These are phyloP conservation scores for Ridgeia piscesae DNA, from an alignment of 1,140 invertebrate genomes.

Conservation along the genomic window DNA sequence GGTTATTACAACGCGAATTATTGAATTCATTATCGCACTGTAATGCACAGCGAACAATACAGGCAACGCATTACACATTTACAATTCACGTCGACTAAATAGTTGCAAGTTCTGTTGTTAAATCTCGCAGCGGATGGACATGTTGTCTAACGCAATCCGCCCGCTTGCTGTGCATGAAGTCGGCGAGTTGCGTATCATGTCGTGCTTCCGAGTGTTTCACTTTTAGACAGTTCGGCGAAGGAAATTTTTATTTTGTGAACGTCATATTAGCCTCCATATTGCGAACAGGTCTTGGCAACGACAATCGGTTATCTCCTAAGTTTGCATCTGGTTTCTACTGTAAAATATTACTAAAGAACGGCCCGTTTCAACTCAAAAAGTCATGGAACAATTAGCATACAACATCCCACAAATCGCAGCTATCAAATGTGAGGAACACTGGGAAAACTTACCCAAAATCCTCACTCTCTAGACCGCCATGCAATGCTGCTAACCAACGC, in stretches of 20 bases:
- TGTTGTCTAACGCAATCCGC: neutral
- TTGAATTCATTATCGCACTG: too few relatives aligned
- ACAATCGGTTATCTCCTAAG: neutral
- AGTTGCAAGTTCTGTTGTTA: neutral
- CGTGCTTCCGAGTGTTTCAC: neutral
- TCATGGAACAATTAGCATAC: neutral
- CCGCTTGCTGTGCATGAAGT: neutral
- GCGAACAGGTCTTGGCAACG: neutral
- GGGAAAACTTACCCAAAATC: conserved; percentile 56
- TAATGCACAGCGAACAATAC: too few relatives aligned
- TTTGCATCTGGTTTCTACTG: neutral
- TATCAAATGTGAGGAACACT: conserved; percentile 41
- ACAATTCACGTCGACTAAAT: neutral
- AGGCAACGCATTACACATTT: neutral
- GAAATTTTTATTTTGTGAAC: neutral
- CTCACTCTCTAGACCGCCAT: conserved; percentile 48
- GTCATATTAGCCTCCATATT: conserved; percentile 5
- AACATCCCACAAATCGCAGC: conserved; percentile 13
- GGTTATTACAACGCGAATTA: too few relatives aligned
- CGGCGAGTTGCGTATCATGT: neutral
- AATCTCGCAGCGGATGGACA: neutral
- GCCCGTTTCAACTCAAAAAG: neutral
- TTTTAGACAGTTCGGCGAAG: neutral
- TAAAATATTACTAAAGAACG: conserved; percentile 10
- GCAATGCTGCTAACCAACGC: conserved; percentile 36